Percentiles rank a stretch among this genome's conserved stretches.
These are phyloP conservation scores for Callionymus lyra DNA, from an alignment of 2,113 vertebrate species.

Conservation along the genomic window DNA sequence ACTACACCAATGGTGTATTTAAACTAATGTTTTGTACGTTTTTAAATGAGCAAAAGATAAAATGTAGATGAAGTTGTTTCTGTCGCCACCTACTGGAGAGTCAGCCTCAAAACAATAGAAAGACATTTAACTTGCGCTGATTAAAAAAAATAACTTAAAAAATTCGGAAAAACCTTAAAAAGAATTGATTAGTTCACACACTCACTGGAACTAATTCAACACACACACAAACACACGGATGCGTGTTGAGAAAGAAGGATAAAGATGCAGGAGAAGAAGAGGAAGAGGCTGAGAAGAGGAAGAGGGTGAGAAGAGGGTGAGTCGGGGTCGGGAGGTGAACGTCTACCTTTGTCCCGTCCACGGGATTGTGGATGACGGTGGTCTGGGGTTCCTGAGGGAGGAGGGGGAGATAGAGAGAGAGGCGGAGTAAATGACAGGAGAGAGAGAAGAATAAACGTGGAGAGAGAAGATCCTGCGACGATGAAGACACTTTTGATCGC, in stretches of 20 bases:
- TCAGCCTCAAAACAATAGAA: too few species aligned
- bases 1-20: too few species aligned
- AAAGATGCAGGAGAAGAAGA: slow-evolving; percentile 10
- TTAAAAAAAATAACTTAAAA: too few species aligned
- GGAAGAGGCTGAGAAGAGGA: slow-evolving; percentile 27
- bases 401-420: slow-evolving; percentile 9
- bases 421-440: slow-evolving; percentile 18
- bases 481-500: background rate
- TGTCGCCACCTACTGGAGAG: too few species aligned
- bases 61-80: too few species aligned
- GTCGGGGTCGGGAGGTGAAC: slow-evolving; percentile 18
- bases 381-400: slow-evolving; percentile 65
- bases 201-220: background rate
- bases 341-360: slow-evolving; percentile 62
- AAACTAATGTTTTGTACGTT: too few species aligned
- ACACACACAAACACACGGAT: slow-evolving; percentile 17
- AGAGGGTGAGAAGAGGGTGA: slow-evolving; percentile 20
- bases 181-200: background rate
- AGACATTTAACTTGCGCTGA: too few species aligned
- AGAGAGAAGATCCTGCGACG: slow-evolving; percentile 30
- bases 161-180: too few species aligned
- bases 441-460: slow-evolving; percentile 23
- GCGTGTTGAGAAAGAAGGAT: slow-evolving; percentile 15
- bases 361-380: slow-evolving; percentile 70
- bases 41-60: too few species aligned